Base-by-base conservation (phyloP, 1,140 invertebrate genomes). In the Octopus sinensis region DNA sequence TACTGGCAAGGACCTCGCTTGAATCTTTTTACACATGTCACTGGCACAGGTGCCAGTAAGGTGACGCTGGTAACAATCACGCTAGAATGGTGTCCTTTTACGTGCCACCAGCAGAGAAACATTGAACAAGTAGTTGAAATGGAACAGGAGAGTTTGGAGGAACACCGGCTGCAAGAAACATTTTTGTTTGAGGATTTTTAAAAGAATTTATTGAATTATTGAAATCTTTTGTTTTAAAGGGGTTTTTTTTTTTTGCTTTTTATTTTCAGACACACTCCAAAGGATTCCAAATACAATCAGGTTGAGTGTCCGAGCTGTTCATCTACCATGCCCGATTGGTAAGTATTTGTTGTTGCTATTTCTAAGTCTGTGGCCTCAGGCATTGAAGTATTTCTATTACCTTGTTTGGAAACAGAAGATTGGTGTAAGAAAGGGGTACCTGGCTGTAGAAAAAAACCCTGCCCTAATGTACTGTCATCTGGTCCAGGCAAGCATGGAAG, bases 241-340 rank as follows among this genome's bases (percentile, higher is more conserved):
- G 23, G 23, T 23, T 23, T 23, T 12, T 62, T 62, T 62, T 62
- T 17, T 62, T 62, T 62, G 56, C 4, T 73, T 73, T 54, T 79
- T 76, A 17, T 52, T 54, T 91, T 30, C 84, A 92, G 91, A 84
- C 88, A 96, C 89, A 93, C 93, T 76, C 95, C 96, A 0, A 93
- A 94, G 84, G 95, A 97, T 89, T 88, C 91, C 1, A 90, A 92
- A 78, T 91, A 89, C 9, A 92, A 92, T 84, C 90, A 89, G 86
- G 91, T 94, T 10, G 93, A 95, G 83, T 97, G 96, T 88, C 93
- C 93, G 13, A 93, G 93, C 82, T 97, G 96, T 89, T 93, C 93
- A 56, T 93, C 92, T 4, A 89, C 92, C 23, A 93, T 96, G 76
- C 93, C 94, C n/a, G 95, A 96, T 88, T 95, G 94, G 94, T 95